Base-by-base conservation (phyloP, 1,140 invertebrate species). In the Trichonephila inaurata region DNA sequence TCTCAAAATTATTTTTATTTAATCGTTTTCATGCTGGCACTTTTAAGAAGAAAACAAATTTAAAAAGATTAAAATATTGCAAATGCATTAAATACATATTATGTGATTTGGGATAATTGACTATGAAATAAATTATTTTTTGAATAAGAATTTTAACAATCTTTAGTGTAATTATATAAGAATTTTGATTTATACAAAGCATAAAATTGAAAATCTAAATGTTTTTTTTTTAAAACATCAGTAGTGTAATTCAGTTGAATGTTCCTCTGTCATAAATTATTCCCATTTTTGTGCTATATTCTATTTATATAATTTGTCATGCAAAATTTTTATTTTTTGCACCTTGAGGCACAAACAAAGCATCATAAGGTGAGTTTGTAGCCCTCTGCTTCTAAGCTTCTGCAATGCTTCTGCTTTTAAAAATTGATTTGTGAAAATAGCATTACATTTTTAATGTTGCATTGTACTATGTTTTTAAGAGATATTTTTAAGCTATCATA, bases 301-400 rank as follows among this genome's bases (percentile, higher is more conserved):
- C n/a, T 64, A 58, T 64, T 87, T 87, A 24, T 83, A 83, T 91
- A 64, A 92, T 72, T 92, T 92, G 58, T 85, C 60, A 81, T 92
- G 81, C 83, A 24, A 92, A 88, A 88, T 44, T 72, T 93, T 93
- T 93, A 81, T 89, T 89, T 89, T 82, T 88, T 93, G 92, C 92
- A 87, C 83, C 92, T 93, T 93, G 86, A 93, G 92, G 92, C 92
- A 89, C 86, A 88, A 93, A 93, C 92, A 66, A 93, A 93, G 60
- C 92, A 82, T 72, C 92, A 93, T 64, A 93, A 93, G 92, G 92
- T 93, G 92, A 93, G 92, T 93, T 93, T 81, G 83, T 33, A 44
- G 91, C 58, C 24, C 8, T 64, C 61, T 92, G 90, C 18, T 92
- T 51, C 33, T 77, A 77, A 77, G 72, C 28, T 72, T 72, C 69